phyloP scores from a whole-genome alignment of 2,888 invertebrate species.

The Drosophila melanosoma region DNA sequence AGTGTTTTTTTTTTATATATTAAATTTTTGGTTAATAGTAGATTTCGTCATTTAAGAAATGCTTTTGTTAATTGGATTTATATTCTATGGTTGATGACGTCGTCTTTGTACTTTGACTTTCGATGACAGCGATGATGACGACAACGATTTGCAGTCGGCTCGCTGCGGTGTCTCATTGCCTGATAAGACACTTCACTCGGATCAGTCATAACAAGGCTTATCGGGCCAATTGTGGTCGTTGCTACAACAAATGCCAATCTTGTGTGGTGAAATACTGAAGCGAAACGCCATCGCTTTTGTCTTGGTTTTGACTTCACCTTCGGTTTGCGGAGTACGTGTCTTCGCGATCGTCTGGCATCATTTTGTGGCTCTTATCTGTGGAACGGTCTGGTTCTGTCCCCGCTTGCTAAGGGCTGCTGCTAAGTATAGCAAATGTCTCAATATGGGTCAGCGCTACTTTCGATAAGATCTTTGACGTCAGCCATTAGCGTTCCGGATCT shows the following conservation, averaged over 20 bases:
- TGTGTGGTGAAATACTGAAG: slow-evolving; percentile 67
- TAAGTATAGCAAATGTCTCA: slow-evolving; percentile 32
- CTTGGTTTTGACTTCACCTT: slow-evolving; percentile 6
- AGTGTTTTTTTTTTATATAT: not conserved
- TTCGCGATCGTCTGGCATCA: slow-evolving; percentile 22
- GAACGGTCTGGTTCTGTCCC: not conserved
- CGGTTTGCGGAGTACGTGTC: slow-evolving; percentile 50
- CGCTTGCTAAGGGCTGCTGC: slow-evolving; percentile 22
- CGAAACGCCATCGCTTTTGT: slow-evolving; percentile 34
- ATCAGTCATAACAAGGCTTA: slow-evolving; percentile 70
- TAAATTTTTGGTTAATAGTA: not conserved
- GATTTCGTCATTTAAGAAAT: slow-evolving; percentile 22
- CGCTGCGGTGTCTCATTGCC: slow-evolving; percentile 9
- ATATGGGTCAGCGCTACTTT: slow-evolving; percentile 67
- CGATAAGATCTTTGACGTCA: slow-evolving; percentile 74
- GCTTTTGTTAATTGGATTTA: slow-evolving; percentile 33
- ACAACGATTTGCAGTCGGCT: not conserved
- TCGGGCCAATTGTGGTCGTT: slow-evolving; percentile 13
- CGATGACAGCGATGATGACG: slow-evolving; percentile 26
- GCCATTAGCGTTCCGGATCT: slow-evolving; percentile 59
- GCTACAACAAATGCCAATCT: slow-evolving; percentile 20
- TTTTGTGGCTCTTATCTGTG: slow-evolving; percentile 56
- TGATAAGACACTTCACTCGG: slow-evolving; percentile 62
- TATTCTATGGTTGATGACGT: slow-evolving; percentile 22
- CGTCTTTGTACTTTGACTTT: slow-evolving; percentile 57